Evolutionary conservation across 30 jellyfish, hydroid and myxozoan genomes (phyloP).

Genomic region (Chironex yamaguchii): DNA sequence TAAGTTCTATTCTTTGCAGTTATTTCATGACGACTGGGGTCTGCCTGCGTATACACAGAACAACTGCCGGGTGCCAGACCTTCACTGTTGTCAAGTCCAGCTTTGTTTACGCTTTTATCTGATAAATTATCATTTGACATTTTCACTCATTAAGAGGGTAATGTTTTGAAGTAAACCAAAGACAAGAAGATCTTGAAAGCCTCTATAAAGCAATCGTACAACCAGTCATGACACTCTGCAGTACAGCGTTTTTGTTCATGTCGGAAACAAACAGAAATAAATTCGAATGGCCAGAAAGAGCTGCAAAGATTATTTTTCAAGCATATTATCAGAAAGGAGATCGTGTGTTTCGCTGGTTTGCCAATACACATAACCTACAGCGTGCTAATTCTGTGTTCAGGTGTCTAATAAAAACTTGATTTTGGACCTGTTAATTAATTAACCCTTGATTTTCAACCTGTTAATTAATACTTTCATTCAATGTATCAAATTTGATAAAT

Average conservation of each 20-base stretch:
- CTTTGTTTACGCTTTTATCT: background rate
- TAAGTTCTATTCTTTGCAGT: constrained; percentile 29
- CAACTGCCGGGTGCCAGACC: constrained; percentile 51
- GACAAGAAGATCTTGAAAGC: too few relatives aligned
- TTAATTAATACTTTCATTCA: too few relatives aligned
- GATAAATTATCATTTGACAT: background rate
- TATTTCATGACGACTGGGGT: constrained; percentile 55
- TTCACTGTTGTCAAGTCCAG: constrained; percentile 38
- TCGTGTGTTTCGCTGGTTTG: constrained; percentile 63
- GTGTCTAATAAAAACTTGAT: constrained; percentile 62
- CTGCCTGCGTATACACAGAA: constrained; percentile 56
- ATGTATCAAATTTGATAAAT: too few relatives aligned
- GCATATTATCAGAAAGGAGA: constrained; percentile 52
- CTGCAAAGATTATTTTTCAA: constrained; percentile 54
- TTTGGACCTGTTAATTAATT: too few relatives aligned
- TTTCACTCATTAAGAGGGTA: too few relatives aligned
- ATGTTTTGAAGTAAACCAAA: too few relatives aligned
- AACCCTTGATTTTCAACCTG: too few relatives aligned
- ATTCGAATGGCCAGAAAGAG: constrained; percentile 51
- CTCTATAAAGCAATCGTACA: constrained; percentile 17
- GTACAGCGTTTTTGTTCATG: constrained; percentile 55
- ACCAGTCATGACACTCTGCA: constrained; percentile 60
- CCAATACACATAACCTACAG: constrained; percentile 65
- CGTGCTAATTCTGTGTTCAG: constrained; percentile 69
- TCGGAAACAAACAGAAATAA: constrained; percentile 52